Percentiles rank a stretch among this genome's conserved stretches.
Evolutionary conservation across 2,113 vertebrate species (phyloP).

Genomic region (Apistogramma diplotaenia): DNA sequence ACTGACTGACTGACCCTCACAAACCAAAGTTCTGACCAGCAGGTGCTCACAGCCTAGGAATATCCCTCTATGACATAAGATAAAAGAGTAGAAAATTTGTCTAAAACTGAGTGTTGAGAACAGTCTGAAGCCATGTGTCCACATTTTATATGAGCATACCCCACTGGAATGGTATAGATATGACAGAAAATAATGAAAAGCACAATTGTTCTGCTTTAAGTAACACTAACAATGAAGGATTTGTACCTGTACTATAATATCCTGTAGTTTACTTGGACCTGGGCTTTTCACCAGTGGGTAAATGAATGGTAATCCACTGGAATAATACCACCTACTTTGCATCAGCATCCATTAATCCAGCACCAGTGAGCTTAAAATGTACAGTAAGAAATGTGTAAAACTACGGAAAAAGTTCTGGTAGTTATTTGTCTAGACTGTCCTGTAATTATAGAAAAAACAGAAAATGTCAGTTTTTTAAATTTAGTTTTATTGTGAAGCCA

Average conservation of each 20-base stretch:
- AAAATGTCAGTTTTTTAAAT: no score
- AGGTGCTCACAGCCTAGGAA: not conserved
- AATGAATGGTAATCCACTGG: not conserved
- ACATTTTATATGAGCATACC: not conserved
- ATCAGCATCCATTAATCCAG: constrained; percentile 7
- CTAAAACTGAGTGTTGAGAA: no score
- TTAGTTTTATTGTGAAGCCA: no score
- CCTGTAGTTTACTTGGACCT: not conserved
- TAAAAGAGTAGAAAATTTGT: not conserved
- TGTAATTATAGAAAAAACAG: no score
- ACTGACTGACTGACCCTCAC: not conserved
- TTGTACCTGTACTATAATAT: not conserved
- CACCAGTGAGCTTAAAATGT: no score
- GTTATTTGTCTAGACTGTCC: no score
- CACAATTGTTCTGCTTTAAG: not conserved
- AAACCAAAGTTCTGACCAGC: not conserved
- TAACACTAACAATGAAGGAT: not conserved
- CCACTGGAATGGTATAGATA: not conserved
- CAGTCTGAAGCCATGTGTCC: not conserved
- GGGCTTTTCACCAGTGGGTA: not conserved
- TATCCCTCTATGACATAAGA: not conserved
- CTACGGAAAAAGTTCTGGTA: no score
- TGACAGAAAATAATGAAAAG: not conserved
- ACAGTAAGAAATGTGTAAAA: no score
- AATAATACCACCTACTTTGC: constrained; percentile 8